phyloP scores from a whole-genome alignment of 2,888 invertebrate species.

The Catonia carolina region DNA sequence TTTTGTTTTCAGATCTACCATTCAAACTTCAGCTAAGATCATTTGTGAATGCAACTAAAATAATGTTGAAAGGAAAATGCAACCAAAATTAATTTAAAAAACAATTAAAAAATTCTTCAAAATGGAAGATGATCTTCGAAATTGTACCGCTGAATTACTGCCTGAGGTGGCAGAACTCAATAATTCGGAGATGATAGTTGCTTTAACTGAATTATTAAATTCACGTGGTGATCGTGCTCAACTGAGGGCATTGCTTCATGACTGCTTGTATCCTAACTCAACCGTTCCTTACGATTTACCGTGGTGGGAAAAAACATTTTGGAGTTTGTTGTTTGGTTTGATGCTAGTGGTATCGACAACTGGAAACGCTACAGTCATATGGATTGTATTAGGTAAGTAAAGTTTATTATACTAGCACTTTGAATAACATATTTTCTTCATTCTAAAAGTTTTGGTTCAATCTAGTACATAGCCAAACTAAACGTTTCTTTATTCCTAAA shows the following conservation, averaged over 20 bases:
- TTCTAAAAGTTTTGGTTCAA: too few species aligned
- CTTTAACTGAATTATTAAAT: neutral
- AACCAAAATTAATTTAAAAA: too few species aligned
- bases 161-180: neutral
- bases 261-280: conserved; percentile 41
- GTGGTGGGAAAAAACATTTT: conserved; percentile 40
- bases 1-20: too few species aligned
- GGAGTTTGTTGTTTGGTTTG: conserved; percentile 35
- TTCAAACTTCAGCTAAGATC: too few species aligned
- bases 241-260: conserved; percentile 24
- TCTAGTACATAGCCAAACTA: too few species aligned
- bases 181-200: conserved; percentile 1
- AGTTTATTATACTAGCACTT: too few species aligned
- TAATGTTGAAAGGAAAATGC: too few species aligned
- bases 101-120: too few species aligned
- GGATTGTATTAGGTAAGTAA: conserved; percentile 48
- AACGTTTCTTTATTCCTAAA: too few species aligned
- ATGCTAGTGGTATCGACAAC: conserved; percentile 37
- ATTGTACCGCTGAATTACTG: neutral
- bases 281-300: conserved; percentile 50
- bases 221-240: conserved; percentile 20
- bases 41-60: too few species aligned
- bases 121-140: conserved; percentile 1
- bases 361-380: conserved; percentile 53
- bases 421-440: too few species aligned